Evolutionary conservation across 64 coral and sea anemone species (phyloP), one percentile per base, ranked within the genome.

Genomic region (Dendrophyllia cribrosa): DNA sequence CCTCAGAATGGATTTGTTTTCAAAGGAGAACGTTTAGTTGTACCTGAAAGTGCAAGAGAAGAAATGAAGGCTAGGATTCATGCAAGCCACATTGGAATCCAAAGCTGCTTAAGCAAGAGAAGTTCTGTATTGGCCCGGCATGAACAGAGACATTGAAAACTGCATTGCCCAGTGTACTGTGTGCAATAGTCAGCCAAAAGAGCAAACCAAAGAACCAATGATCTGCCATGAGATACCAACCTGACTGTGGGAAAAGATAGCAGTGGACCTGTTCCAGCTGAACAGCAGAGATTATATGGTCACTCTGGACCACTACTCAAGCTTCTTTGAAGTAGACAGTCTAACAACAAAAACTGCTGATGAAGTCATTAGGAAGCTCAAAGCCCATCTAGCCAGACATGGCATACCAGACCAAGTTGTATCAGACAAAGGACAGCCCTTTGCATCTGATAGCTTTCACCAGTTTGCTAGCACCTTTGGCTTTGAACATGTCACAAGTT

Each of bases 201-300:
- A 72, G 15, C 26, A 44, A 75, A 50, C 17, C 1, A 86, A 86
- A n/a, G 83, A 86, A 59, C 85, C 85, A 9, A 52, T 88, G 12
- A 74, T 88, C 21, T 58, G 51, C 24, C 56, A 52, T 25, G 51
- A 25, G 6, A 16, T 88, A 15, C 85, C 85, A 59, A 70, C 77
- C 24, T 14, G 78, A 73, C 89, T 67, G 6, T 91, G 89, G 67
- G 78, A 91, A 59, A 74, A 70, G 56, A 65, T 91, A 12, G 89
- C 66, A 19, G 73, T 74, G 1, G 89, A 91, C 34, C 23, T 91
- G 10, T 91, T 73, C 53, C 23, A 91, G 7, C 79, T 91, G 52
- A 51, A 76, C 50, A 70, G 69, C 3, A 86, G n/a, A 69, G 19
- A 62, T 66, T 79, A 63, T 85, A 76, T 76, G 16, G 59, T 85